Conservation (phyloP, 2,113 vertebrate species). For the Takifugu bimaculatus region DNA sequence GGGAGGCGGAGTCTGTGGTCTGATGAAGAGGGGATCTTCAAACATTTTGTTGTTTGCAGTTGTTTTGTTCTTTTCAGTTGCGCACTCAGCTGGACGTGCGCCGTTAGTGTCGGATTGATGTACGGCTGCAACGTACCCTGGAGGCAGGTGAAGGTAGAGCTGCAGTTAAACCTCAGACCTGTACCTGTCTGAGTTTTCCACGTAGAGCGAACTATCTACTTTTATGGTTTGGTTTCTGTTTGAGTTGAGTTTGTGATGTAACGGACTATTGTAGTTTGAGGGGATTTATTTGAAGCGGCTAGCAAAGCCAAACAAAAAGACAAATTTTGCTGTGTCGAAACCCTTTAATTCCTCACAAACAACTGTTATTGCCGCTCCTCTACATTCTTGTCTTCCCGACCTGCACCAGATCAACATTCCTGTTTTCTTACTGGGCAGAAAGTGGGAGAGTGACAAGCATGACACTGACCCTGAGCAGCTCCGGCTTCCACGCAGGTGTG, state of each 20-base stretch:
- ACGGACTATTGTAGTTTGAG: too few relatives aligned
- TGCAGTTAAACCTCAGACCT: constrained; percentile 46
- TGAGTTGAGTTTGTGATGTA: not conserved
- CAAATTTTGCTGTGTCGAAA: too few relatives aligned
- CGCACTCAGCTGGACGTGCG: constrained; percentile 28
- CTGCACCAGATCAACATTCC: constrained; percentile 46
- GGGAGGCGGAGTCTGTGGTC: constrained; percentile 15
- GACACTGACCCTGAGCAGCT: constrained; percentile 42
- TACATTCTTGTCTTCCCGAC: constrained; percentile 17
- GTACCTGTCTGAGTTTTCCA: constrained; percentile 58
- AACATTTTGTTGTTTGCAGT: constrained; percentile 2
- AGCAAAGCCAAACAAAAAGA: not conserved
- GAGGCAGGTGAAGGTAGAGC: constrained; percentile 54
- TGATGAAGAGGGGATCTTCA: constrained; percentile 15
- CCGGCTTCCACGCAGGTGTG: constrained; percentile 55
- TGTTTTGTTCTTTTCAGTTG: constrained; percentile 5
- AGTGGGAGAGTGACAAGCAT: constrained; percentile 41
- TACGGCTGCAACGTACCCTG: constrained; percentile 41
- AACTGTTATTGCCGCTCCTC: constrained; percentile 7
- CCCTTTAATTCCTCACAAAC: not conserved
- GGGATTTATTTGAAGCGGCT: not conserved
- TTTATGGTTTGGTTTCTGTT: constrained; percentile 1
- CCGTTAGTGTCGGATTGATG: constrained; percentile 18
- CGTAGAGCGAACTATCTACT: not conserved
- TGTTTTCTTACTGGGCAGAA: constrained; percentile 52